Evolutionary conservation across 2,888 invertebrate genomes (phyloP).

Genomic region (Meteorus colon): DNA sequence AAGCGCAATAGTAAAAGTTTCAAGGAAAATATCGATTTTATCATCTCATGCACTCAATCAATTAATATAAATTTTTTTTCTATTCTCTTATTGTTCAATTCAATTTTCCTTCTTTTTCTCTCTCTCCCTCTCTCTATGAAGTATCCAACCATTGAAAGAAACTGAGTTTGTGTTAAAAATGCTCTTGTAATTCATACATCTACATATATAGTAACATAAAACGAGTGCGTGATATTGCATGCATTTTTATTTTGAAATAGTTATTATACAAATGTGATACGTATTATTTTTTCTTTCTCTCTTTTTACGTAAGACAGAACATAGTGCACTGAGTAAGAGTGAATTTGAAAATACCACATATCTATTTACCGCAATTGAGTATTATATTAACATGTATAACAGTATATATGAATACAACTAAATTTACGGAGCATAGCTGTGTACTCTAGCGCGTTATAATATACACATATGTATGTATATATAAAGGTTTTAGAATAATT

Average conservation of each 20-base stretch:
- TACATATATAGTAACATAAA: slow-evolving; percentile 20
- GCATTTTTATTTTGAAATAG: slow-evolving; percentile 42
- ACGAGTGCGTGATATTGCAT: slow-evolving; percentile 35
- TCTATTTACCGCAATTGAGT: slow-evolving; percentile 19
- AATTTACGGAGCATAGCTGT: slow-evolving; percentile 63
- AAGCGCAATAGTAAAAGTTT: slow-evolving; percentile 15
- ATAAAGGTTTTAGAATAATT: slow-evolving; percentile 57
- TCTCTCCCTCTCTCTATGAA: slow-evolving; percentile 2
- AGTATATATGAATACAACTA: slow-evolving; percentile 32
- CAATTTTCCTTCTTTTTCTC: not conserved
- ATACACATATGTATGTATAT: not conserved
- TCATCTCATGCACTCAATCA: not conserved
- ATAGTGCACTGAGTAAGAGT: slow-evolving; percentile 50
- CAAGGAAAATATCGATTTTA: slow-evolving; percentile 23
- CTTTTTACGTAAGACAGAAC: slow-evolving; percentile 54
- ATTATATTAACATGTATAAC: slow-evolving; percentile 50
- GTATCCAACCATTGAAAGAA: slow-evolving; percentile 7
- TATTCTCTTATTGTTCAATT: not conserved
- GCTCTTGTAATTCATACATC: slow-evolving; percentile 1
- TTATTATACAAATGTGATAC: slow-evolving; percentile 43
- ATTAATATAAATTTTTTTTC: not conserved
- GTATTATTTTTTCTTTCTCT: slow-evolving; percentile 17
- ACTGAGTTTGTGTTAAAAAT: not conserved
- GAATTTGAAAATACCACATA: slow-evolving; percentile 50
- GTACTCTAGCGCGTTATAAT: slow-evolving; percentile 55